Base-by-base conservation (phyloP, 2,113 vertebrate species). In the Turnix velox region DNA sequence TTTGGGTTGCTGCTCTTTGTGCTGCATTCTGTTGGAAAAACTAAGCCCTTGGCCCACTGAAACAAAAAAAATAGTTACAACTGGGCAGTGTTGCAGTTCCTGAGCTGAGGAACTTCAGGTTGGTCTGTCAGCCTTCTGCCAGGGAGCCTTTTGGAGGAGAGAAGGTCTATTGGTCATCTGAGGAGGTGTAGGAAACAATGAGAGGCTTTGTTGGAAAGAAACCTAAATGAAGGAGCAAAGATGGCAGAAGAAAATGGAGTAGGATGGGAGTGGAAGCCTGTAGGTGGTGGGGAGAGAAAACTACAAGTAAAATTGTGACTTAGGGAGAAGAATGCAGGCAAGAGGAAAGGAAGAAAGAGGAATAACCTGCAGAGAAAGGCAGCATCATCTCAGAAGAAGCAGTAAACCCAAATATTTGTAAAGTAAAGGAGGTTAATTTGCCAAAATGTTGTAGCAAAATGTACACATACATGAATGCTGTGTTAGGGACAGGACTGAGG, bases 1-100 rank as follows among this genome's bases (percentile, higher is more conserved):
- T 66, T 77, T 65, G 46, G 6, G 40, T 65, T 72, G 37, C 63
- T 92, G 58, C 39, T 43, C 20, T 73, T 72, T 18, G 28, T 24
- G 40, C 57, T 65, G 12, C 33, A 15, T 3, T 37, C 59, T 86
- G 31, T 25, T 82, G 27, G 10, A 4, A 14, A 55, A 59, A 43
- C 39, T 69, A 84, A 71, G 24, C 30, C 59, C 14, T 2, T 0
- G 0, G 73, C 45, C 14, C 0, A 0, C 59, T 80, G 33, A 80
- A 33, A 37, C 43, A n/a, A n/a, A n/a, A n/a, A n/a, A n/a, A n/a
- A n/a, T n/a, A n/a, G n/a, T n/a, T n/a, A n/a, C n/a, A n/a, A n/a
- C n/a, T n/a, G n/a, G n/a, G n/a, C 33, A 43, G 19, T 0, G 0
- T 54, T 33, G 12, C 19, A 40, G 28, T 75, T 42, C 17, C 6